A percentile compares a stretch with the other conserved stretches of the same genome.
Evolutionary conservation across 2,888 invertebrate genomes (phyloP).

Genomic region (Merodon equestris): DNA sequence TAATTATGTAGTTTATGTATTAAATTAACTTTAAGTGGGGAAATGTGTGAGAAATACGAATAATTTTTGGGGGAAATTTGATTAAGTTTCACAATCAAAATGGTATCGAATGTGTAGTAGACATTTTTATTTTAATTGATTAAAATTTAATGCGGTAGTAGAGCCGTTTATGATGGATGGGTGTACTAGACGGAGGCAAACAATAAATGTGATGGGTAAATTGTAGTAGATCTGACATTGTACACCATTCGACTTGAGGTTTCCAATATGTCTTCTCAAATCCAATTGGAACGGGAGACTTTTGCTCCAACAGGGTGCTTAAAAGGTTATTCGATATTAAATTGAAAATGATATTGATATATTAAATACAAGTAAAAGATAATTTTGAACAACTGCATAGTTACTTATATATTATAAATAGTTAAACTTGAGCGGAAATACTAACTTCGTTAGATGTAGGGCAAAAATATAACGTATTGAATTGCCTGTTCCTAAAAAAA

Average conservation of each 20-base stretch:
- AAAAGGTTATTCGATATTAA: too few species aligned
- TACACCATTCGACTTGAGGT: too few species aligned
- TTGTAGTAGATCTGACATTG: background rate
- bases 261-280: too few species aligned
- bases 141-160: constrained; percentile 62
- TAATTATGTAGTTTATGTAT: constrained; percentile 48
- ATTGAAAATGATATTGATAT: too few species aligned
- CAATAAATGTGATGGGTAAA: constrained; percentile 46
- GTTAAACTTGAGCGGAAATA: too few species aligned
- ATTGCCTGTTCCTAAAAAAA: too few species aligned
- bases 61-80: constrained; percentile 61
- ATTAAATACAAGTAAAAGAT: too few species aligned
- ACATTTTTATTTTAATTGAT: constrained; percentile 71
- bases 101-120: constrained; percentile 69
- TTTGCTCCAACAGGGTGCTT: too few species aligned
- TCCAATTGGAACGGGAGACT: background rate
- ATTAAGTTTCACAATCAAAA: constrained; percentile 72
- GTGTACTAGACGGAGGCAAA: constrained; percentile 46
- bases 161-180: constrained; percentile 24
- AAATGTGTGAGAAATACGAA: constrained; percentile 45
- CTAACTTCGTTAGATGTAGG: too few species aligned
- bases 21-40: constrained; percentile 32
- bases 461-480: too few species aligned
- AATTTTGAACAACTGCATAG: too few species aligned
- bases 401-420: too few species aligned